phyloP scores from a whole-genome alignment of 2,113 vertebrate genomes.

The Eleginops maclovinus region DNA sequence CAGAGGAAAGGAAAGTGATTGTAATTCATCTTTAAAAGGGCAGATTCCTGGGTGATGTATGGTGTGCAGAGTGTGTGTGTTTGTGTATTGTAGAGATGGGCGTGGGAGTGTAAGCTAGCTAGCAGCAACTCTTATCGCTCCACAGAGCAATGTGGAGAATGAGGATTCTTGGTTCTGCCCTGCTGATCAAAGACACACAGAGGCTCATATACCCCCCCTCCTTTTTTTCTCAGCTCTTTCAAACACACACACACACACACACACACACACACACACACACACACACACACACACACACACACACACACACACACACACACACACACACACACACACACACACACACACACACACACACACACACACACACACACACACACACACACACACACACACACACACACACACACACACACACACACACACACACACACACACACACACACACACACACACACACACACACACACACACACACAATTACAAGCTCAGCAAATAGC shows the following conservation, averaged over 20 bases:
- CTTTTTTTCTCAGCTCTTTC: constrained; percentile 1
- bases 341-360: constrained; percentile 19
- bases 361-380: constrained; percentile 18
- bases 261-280: constrained; percentile 26
- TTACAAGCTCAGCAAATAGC: constrained; percentile 53
- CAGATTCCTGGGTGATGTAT: constrained; percentile 73
- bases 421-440: constrained; percentile 1
- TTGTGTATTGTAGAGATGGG: constrained; percentile 54
- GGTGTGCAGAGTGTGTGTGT: constrained; percentile 46
- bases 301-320: constrained; percentile 19
- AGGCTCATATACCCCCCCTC: constrained; percentile 12
- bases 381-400: constrained; percentile 1
- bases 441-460: constrained; percentile 1
- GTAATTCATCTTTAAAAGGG: constrained; percentile 75
- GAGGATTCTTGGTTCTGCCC: constrained; percentile 72
- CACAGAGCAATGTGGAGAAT: constrained; percentile 78
- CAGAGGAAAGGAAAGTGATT: constrained; percentile 59
- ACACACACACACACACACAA: constrained; percentile 21
- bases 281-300: constrained; percentile 14
- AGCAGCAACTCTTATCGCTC: constrained; percentile 74
- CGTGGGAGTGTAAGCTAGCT: constrained; percentile 68
- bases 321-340: constrained; percentile 12
- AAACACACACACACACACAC: neutral
- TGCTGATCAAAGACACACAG: constrained; percentile 70
- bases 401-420: constrained; percentile 1